A percentile compares a stretch with the other conserved stretches of the same genome.
These are phyloP conservation scores for Progne subis DNA, from an alignment of 2,113 vertebrate genomes.

Conservation along the genomic window DNA sequence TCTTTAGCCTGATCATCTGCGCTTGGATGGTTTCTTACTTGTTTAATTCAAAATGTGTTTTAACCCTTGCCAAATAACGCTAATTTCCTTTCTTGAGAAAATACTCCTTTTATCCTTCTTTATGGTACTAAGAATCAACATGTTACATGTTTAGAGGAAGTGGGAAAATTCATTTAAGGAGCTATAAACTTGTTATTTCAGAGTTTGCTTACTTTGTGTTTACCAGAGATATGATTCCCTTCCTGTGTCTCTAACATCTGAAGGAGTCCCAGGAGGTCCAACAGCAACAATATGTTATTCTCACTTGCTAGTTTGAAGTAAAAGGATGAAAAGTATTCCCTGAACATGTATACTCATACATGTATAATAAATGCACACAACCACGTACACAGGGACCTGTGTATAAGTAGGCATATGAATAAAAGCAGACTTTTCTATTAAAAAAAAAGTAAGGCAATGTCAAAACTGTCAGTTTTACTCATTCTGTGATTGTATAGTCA, in stretches of 20 bases:
- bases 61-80: constrained; percentile 15
- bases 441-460: background rate
- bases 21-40: background rate
- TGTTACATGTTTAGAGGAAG: constrained; percentile 22
- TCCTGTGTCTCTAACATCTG: constrained; percentile 12
- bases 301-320: background rate
- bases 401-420: background rate
- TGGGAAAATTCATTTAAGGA: constrained; percentile 40
- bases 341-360: background rate
- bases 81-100: constrained; percentile 31
- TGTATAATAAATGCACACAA: background rate
- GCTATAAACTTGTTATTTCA: constrained; percentile 29
- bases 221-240: constrained; percentile 31
- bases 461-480: background rate
- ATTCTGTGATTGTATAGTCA: background rate
- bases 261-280: background rate
- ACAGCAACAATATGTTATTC: background rate
- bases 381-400: background rate
- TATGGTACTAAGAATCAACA: constrained; percentile 25
- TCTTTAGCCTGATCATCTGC: constrained; percentile 4
- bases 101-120: constrained; percentile 12
- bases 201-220: constrained; percentile 25
- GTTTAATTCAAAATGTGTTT: constrained; percentile 46
- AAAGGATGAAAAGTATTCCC: background rate
- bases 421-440: background rate